These are phyloP conservation scores for Ametastegia equiseti DNA, from an alignment of 2,888 invertebrate species.

Conservation along the genomic window DNA sequence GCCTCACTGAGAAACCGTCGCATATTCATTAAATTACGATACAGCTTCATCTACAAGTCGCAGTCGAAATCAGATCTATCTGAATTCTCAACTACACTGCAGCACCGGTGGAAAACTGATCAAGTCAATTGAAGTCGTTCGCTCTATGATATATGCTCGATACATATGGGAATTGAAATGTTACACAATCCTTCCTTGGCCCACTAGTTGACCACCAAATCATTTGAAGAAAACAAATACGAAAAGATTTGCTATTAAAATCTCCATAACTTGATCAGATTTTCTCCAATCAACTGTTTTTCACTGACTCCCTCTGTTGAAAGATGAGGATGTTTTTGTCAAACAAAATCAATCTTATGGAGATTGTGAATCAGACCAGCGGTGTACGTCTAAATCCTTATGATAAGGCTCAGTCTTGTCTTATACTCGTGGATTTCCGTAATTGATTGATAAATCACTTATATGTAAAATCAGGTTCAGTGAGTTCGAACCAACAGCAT, in stretches of 20 bases:
- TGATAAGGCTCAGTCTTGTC: no score
- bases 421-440: no score
- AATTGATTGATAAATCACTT: no score
- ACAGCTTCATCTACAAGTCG: neutral
- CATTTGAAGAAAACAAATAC: neutral
- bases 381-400: no score
- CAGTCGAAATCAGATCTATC: conserved; percentile 2
- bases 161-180: neutral
- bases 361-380: no score
- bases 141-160: neutral
- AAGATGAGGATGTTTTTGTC: no score
- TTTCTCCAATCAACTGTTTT: no score
- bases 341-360: no score
- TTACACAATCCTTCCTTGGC: neutral
- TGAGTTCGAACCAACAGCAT: no score
- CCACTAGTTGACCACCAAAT: neutral
- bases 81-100: neutral
- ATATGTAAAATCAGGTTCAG: no score
- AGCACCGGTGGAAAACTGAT: neutral
- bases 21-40: neutral
- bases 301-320: no score
- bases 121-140: conserved; percentile 3
- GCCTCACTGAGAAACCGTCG: neutral
- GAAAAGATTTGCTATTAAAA: neutral
- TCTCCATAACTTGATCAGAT: no score